phyloP scores from a whole-genome alignment of 2,113 vertebrate genomes.

The Etheostoma cragini region DNA sequence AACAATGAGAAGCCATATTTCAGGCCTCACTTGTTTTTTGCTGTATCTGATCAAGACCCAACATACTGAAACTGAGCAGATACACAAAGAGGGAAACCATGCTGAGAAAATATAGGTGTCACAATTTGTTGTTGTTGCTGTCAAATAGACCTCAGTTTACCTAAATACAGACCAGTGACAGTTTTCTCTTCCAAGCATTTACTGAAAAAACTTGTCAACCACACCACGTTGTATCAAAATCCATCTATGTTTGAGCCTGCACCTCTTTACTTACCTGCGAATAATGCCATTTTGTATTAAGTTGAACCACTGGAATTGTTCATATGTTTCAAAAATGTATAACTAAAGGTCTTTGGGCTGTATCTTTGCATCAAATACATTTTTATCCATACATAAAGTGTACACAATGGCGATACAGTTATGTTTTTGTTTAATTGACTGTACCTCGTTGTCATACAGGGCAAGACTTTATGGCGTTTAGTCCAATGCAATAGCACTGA shows the following conservation, averaged over 20 bases:
- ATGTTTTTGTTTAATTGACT: neutral
- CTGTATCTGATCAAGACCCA: conserved; percentile 14
- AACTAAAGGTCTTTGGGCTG: neutral
- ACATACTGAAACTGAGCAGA: conserved; percentile 12
- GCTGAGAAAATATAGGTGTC: neutral
- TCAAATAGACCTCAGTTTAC: neutral
- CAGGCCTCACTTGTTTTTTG: conserved; percentile 29
- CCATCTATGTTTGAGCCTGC: neutral
- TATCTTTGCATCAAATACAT: neutral
- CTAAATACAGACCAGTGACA: neutral
- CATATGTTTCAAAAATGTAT: neutral
- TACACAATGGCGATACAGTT: neutral
- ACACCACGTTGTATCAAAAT: neutral
- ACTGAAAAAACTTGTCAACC: neutral
- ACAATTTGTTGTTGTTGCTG: neutral
- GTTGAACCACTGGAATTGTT: neutral
- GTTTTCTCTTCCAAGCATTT: neutral
- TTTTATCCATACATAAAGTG: neutral
- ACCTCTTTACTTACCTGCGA: neutral
- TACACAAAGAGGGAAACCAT: neutral
- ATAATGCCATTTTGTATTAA: neutral
- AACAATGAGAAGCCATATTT: conserved; percentile 28
- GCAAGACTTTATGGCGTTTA: neutral
- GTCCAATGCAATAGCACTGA: neutral
- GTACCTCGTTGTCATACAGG: neutral